Evolutionary conservation across 2,888 invertebrate species (phyloP).

Genomic region (Lasius fuliginosus): DNA sequence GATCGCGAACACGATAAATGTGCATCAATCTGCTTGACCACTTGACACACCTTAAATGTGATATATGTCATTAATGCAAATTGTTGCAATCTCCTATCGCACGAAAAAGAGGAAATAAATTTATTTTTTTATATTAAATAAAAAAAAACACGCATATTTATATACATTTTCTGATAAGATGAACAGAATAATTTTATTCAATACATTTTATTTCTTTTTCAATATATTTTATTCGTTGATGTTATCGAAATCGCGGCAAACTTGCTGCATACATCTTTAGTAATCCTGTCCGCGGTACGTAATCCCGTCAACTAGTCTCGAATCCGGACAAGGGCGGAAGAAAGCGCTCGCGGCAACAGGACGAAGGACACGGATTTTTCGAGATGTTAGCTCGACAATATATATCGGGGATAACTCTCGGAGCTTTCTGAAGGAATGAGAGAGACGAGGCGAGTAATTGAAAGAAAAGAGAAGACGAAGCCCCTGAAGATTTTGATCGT

Average conservation of each 20-base stretch:
- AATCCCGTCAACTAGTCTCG: conserved; percentile 3
- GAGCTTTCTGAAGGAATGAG: conserved; percentile 26
- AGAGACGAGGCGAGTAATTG: neutral
- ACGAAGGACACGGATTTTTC: conserved; percentile 75
- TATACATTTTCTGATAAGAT: neutral
- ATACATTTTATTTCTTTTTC: too few species aligned
- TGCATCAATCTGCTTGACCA: conserved; percentile 24
- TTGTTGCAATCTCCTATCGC: neutral
- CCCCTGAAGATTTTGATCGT: conserved; percentile 78
- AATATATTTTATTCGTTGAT: conserved; percentile 51
- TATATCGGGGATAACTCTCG: conserved; percentile 59
- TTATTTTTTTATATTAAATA: neutral
- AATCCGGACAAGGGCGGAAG: conserved; percentile 35
- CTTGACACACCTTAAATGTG: neutral
- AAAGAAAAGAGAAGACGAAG: conserved; percentile 58
- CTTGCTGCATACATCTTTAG: conserved; percentile 67
- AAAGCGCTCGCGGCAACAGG: conserved; percentile 61
- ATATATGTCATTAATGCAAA: conserved; percentile 13
- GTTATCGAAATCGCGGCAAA: conserved; percentile 72
- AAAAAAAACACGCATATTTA: neutral
- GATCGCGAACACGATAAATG: conserved; percentile 14
- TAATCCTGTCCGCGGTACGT: conserved; percentile 26
- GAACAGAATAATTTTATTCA: neutral
- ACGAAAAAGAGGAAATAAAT: neutral
- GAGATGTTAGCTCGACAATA: conserved; percentile 71